A percentile compares a stretch with the other conserved stretches of the same genome.
Conservation (phyloP, 64 coral and sea anemone species). For the Montipora foliosa region DNA sequence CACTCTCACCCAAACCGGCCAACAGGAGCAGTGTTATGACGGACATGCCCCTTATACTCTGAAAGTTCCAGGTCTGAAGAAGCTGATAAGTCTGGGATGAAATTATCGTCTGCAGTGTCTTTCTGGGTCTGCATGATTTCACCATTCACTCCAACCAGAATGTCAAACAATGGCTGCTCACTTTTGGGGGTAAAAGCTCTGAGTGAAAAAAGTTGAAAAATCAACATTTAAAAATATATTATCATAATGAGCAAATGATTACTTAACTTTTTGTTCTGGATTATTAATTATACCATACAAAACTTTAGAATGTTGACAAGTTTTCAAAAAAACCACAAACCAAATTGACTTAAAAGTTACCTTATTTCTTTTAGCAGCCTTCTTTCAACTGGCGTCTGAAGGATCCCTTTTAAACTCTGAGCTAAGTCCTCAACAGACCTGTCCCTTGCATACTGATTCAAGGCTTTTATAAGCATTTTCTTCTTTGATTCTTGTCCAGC, state of each 20-base stretch:
- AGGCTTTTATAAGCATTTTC: constrained; percentile 78
- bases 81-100: constrained; percentile 40
- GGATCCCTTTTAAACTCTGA: constrained; percentile 65
- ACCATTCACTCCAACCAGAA: constrained; percentile 77
- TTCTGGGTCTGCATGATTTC: constrained; percentile 30
- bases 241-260: too few species aligned
- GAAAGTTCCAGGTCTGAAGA: constrained; percentile 63
- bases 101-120: background rate
- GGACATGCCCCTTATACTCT: constrained; percentile 27
- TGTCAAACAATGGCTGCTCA: constrained; percentile 87
- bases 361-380: constrained; percentile 90
- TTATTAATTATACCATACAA: too few species aligned
- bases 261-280: too few species aligned
- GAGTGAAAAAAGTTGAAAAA: background rate
- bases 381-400: constrained; percentile 84
- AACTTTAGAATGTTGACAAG: too few species aligned
- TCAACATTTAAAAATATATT: background rate
- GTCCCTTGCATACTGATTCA: constrained; percentile 95
- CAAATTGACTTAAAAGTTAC: constrained; percentile 11
- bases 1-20: constrained; percentile 32
- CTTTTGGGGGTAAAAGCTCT: constrained; percentile 82
- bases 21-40: background rate
- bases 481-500: constrained; percentile 86
- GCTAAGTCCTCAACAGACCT: constrained; percentile 83
- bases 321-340: too few species aligned